A percentile compares a stretch with the other conserved stretches of the same genome.
phyloP scores from a whole-genome alignment of 2,888 invertebrate genomes.

The Psylliodes chrysocephalus region DNA sequence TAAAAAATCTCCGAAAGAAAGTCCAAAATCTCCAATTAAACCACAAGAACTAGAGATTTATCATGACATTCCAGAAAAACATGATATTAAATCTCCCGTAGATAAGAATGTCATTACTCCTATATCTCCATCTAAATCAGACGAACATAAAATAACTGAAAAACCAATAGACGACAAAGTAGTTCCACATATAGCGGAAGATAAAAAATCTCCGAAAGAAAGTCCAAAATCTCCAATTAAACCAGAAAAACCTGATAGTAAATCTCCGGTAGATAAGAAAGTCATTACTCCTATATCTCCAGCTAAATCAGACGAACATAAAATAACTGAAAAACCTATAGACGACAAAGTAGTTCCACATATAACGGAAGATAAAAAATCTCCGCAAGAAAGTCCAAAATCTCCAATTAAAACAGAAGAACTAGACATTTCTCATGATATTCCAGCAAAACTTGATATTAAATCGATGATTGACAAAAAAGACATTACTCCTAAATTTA shows the following conservation, averaged over 20 bases:
- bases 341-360: background rate
- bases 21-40: no score
- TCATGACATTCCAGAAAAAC: no score
- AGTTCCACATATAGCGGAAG: background rate
- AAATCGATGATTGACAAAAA: background rate
- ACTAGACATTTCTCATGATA: background rate
- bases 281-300: background rate
- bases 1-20: no score
- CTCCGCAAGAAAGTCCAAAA: constrained; percentile 7
- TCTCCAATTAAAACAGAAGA: background rate
- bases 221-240: background rate
- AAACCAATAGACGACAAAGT: no score
- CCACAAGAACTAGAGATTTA: no score
- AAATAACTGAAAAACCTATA: background rate
- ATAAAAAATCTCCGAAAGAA: background rate
- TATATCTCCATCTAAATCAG: no score
- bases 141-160: no score
- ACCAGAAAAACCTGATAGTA: background rate
- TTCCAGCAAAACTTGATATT: background rate
- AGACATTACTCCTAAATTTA: background rate
- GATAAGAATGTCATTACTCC: no score
- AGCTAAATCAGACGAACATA: background rate
- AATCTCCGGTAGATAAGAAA: background rate
- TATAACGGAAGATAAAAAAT: background rate
- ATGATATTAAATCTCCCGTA: no score